phyloP scores from a whole-genome alignment of 2,888 invertebrate genomes.

The Merodon equestris region DNA sequence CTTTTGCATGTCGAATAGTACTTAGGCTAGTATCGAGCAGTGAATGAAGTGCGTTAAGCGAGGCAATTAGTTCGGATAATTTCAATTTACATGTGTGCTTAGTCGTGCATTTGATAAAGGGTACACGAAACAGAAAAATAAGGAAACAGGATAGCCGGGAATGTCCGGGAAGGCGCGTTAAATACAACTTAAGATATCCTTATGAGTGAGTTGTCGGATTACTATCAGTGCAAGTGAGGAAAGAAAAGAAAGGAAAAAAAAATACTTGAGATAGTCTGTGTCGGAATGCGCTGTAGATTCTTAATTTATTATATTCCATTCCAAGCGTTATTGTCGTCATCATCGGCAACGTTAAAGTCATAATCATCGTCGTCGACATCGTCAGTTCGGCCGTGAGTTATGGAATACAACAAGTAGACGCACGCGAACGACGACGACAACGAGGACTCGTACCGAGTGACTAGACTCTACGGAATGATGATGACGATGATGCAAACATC shows the following conservation, averaged over 20 bases:
- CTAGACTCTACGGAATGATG: conserved; percentile 54
- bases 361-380: conserved; percentile 2
- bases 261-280: conserved; percentile 46
- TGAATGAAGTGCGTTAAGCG: conserved; percentile 44
- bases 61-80: conserved; percentile 57
- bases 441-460: conserved; percentile 15
- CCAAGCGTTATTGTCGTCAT: conserved; percentile 19
- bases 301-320: conserved; percentile 35
- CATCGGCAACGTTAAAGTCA: conserved; percentile 6
- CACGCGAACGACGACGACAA: background rate
- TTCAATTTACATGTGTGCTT: conserved; percentile 39
- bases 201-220: background rate
- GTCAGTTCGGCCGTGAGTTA: conserved; percentile 22
- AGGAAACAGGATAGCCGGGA: conserved; percentile 32
- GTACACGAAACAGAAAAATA: conserved; percentile 15
- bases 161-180: conserved; percentile 18
- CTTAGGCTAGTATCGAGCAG: conserved; percentile 34
- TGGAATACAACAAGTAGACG: conserved; percentile 59
- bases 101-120: conserved; percentile 20
- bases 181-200: conserved; percentile 26
- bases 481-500: conserved; percentile 57
- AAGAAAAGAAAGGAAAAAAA: conserved; percentile 27
- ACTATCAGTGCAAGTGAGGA: conserved; percentile 3
- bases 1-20: conserved; percentile 47
- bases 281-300: conserved; percentile 61